Conservation (phyloP, 2,888 invertebrate species). For the Acleris sparsana region DNA sequence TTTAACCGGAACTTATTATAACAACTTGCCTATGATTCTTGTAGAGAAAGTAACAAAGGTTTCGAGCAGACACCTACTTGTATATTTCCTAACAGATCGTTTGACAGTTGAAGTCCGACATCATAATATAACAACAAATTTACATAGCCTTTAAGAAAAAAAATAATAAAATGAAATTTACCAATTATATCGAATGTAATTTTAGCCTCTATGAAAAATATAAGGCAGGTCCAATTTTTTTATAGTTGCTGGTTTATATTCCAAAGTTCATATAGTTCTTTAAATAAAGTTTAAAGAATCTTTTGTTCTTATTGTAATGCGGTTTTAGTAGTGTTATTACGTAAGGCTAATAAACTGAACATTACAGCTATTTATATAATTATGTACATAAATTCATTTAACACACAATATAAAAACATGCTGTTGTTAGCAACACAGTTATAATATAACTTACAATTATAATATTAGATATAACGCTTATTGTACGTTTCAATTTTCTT, state of each 20-base stretch:
- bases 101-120: no score
- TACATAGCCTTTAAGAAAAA: slow-evolving; percentile 2
- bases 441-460: slow-evolving; percentile 23
- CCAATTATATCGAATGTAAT: not conserved
- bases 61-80: no score
- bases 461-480: slow-evolving; percentile 35
- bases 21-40: no score
- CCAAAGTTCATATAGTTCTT: no score
- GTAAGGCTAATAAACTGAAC: no score
- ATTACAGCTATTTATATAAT: slow-evolving; percentile 25
- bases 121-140: slow-evolving; percentile 13
- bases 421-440: slow-evolving; percentile 40
- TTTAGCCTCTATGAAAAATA: slow-evolving; percentile 7
- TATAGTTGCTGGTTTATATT: no score
- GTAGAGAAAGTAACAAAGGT: no score
- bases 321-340: no score
- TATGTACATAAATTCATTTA: slow-evolving; percentile 36
- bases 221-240: not conserved
- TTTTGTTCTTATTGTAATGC: no score
- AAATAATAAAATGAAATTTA: not conserved
- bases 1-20: not conserved
- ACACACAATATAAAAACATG: slow-evolving; percentile 35
- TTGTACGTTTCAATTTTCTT: slow-evolving; percentile 65
- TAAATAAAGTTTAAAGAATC: no score
- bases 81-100: no score